These are phyloP conservation scores for Epirrhoe alternata DNA, from an alignment of 2,888 invertebrate genomes.

Conservation along the genomic window DNA sequence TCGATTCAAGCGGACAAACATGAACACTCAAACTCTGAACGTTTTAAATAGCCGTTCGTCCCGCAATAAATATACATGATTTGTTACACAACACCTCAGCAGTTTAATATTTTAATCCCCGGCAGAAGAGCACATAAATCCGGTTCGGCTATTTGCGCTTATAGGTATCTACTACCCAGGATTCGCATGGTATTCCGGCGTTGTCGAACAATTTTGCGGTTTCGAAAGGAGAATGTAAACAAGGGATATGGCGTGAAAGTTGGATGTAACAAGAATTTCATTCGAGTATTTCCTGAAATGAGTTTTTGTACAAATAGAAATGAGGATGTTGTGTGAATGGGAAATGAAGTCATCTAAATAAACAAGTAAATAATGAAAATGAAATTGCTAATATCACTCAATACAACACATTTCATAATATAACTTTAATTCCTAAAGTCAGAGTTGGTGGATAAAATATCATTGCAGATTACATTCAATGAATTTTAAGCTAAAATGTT, in stretches of 20 bases:
- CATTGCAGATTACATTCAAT: too few relatives aligned
- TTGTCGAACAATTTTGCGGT: constrained; percentile 40
- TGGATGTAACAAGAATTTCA: constrained; percentile 39
- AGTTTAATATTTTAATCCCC: constrained; percentile 46
- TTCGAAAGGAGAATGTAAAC: constrained; percentile 38
- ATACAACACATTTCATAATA: background rate
- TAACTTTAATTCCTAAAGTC: background rate
- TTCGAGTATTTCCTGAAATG: constrained; percentile 33
- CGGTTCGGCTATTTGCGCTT: constrained; percentile 36
- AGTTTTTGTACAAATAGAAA: constrained; percentile 33
- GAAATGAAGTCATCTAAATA: constrained; percentile 12
- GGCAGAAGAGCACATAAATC: constrained; percentile 44
- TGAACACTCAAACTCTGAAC: background rate
- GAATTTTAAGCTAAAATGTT: background rate
- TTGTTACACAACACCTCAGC: constrained; percentile 39
- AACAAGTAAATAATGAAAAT: constrained; percentile 1
- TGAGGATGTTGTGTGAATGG: constrained; percentile 5
- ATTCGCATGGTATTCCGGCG: constrained; percentile 28
- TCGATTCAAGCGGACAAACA: constrained; percentile 2
- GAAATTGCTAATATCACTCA: background rate
- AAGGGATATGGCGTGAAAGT: constrained; percentile 40
- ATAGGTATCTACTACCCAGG: constrained; percentile 22
- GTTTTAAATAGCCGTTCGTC: background rate
- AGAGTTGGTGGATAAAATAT: too few relatives aligned
- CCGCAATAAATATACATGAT: constrained; percentile 20